These are phyloP conservation scores for Drosophila quasianomalipes DNA, from an alignment of 2,888 invertebrate species.

Conservation along the genomic window DNA sequence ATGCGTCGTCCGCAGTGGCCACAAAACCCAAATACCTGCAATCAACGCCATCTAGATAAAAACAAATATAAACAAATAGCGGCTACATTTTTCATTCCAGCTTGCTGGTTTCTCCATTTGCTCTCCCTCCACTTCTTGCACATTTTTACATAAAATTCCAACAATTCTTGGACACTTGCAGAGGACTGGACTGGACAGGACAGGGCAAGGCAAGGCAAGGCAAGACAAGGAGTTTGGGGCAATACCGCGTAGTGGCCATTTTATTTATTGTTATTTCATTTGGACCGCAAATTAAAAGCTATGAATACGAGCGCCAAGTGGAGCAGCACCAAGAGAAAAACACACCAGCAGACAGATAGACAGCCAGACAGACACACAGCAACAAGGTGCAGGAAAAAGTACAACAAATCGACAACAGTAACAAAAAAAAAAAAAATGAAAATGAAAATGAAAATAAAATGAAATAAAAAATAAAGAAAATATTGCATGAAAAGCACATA, in stretches of 20 bases:
- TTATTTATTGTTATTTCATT: conserved; percentile 80
- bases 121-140: conserved; percentile 10
- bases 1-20: conserved; percentile 39
- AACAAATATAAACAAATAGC: conserved; percentile 79
- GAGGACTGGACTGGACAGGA: conserved; percentile 20
- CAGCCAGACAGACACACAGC: conserved; percentile 15
- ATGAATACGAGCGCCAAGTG: conserved; percentile 75
- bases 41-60: conserved; percentile 80
- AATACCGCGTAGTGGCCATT: conserved; percentile 63
- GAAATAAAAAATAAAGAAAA: conserved; percentile 3
- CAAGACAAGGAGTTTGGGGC: not conserved
- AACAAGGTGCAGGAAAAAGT: conserved; percentile 45
- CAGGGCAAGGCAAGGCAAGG: not conserved
- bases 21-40: conserved; percentile 75
- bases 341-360: conserved; percentile 5
- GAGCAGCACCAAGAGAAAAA: conserved; percentile 35
- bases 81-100: conserved; percentile 32
- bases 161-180: conserved; percentile 52
- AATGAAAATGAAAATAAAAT: conserved; percentile 20
- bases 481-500: conserved; percentile 20
- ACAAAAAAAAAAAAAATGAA: conserved; percentile 37
- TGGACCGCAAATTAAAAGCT: conserved; percentile 80
- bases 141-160: conserved; percentile 74
- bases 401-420: not conserved
- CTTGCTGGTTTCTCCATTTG: not conserved